Base-by-base conservation (phyloP, 2,113 vertebrate genomes). In the Hydrolagus affinis region DNA sequence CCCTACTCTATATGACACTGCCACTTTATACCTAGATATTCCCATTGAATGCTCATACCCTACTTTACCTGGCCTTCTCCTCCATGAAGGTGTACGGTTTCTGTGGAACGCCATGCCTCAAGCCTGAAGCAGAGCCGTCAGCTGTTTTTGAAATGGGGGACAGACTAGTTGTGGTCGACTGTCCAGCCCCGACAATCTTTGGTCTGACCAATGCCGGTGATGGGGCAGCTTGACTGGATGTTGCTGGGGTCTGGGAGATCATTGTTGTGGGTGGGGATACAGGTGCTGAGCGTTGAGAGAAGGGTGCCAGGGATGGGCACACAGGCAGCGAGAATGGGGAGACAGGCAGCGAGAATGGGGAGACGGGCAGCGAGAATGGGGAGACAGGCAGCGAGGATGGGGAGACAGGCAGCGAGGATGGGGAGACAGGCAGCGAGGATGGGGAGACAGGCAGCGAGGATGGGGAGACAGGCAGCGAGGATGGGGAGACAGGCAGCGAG, bases 11-110 rank as follows among this genome's bases (percentile, higher is more conserved):
- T 44, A 44, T 44, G 44, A 44, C 1, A 44, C 44, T 44, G 44
- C 44, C 44, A 44, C 44, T 44, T 44, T 3, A 44, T 44, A 44
- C 44, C 44, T 44, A 44, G 44, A 44, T 44, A 12, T 7, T 17
- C 70, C 70, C 70, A 0, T 25, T 23, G 69, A n/a, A 23, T 44
- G 25, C 30, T 3, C 44, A 44, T 3, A 4, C 11, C 6, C 0
- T 23, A 0, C 8, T 86, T 90, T 92, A 96, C 98, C 98, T 97
- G 70, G 97, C 96, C 88, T 97, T 98, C 90, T 99, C 97, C 0
- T 99, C 98, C 94, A 99, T 92, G 87, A 99, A 99, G 1, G 98
- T 98, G 85, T 99, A 99, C 0, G 98, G 98, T 88, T 99, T 99
- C 91, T 99, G 98, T 62, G 97, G 97, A 12, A 96, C 93, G 0